Evolutionary conservation across 2,113 vertebrate genomes (phyloP), one percentile per base, ranked within the genome.

Genomic region (Lonchura striata): DNA sequence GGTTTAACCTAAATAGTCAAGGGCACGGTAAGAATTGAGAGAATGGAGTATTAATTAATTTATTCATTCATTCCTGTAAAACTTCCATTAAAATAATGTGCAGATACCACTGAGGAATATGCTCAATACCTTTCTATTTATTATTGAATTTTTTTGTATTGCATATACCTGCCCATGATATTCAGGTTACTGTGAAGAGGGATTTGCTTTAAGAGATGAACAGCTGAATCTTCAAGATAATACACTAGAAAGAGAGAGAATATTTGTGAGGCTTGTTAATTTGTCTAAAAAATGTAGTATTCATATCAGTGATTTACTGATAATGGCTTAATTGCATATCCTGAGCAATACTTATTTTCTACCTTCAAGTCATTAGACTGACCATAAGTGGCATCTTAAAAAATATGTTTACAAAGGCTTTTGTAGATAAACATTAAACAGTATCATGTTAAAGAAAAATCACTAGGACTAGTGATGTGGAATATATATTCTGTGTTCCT

Each of bases 391-490:
- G 31, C 57, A 87, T 79, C 60, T 95, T 93, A 60, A 79, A 94
- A 96, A 93, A 93, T 44, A 57, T 54, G 23, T 95, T 94, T 95
- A 87, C 72, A 49, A 81, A 96, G 47, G 52, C 69, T 96, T 95
- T 92, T 72, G 68, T 75, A 96, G 72, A 82, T 59, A 94, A 92
- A 77, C 85, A 75, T 71, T 80, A 97, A 97, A 90, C 19, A 66
- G 31, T 27, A 80, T 53, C 15, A 35, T 42, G 42, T 50, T 63
- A 77, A 94, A 94, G 42, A 94, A 95, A 64, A 93, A 86, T 27
- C 44, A 63, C 37, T 0, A 14, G 95, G 91, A 76, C 66, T 88
- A 95, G 90, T 89, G 69, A 31, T 74, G 59, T 92, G 64, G 61
- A 89, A 96, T 94, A 88, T 69, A 79, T 31, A 23, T 49, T 91